phyloP scores from a whole-genome alignment of 1,140 invertebrate species.

The Triops longicaudatus region DNA sequence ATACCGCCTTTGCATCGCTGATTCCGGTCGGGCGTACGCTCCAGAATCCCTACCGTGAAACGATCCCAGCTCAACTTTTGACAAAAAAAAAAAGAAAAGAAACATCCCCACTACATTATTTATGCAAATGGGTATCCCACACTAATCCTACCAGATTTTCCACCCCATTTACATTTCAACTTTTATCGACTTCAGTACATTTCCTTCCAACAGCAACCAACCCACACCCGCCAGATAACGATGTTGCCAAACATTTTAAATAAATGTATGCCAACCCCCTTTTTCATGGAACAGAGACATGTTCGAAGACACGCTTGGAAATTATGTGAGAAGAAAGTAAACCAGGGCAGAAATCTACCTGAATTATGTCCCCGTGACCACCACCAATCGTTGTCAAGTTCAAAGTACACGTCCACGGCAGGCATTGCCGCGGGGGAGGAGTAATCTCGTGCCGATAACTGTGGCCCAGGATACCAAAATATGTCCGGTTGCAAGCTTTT shows the following conservation, averaged over 20 bases:
- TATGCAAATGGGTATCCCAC: not conserved
- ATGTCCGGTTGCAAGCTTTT: not conserved
- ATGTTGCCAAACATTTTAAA: no score
- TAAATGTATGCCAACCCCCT: no score
- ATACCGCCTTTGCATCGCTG: slow-evolving; percentile 3
- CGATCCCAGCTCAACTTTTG: not conserved
- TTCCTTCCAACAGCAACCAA: not conserved
- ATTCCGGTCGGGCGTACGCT: not conserved
- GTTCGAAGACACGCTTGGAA: no score
- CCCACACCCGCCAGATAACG: no score
- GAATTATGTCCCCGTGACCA: not conserved
- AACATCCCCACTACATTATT: not conserved
- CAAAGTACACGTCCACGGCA: not conserved
- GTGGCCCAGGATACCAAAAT: not conserved
- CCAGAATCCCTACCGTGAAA: not conserved
- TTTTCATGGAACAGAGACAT: no score
- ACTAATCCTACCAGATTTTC: not conserved
- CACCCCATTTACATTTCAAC: not conserved
- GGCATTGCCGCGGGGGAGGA: not conserved
- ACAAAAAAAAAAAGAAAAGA: no score
- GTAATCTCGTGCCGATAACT: not conserved
- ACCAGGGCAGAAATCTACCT: not conserved
- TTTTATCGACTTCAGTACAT: not conserved
- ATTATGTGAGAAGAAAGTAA: no score
- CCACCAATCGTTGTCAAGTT: not conserved